phyloP scores from a whole-genome alignment of 2,888 invertebrate genomes.

The Leucophora obtusa region DNA sequence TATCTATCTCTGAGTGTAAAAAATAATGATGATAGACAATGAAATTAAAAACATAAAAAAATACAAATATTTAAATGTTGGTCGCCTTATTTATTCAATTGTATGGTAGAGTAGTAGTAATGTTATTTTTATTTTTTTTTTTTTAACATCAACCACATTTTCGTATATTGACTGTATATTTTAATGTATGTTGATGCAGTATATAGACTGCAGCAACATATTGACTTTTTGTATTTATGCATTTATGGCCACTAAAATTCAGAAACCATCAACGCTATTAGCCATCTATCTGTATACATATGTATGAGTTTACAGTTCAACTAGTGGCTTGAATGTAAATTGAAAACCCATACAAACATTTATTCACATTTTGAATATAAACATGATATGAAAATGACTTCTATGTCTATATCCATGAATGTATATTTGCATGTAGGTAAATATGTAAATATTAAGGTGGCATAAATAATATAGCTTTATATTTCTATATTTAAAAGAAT shows the following conservation, averaged over 20 bases:
- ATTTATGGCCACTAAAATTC: constrained; percentile 45
- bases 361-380: background rate
- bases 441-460: background rate
- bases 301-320: constrained; percentile 28
- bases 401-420: background rate
- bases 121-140: background rate
- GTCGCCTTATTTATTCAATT: background rate
- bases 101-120: background rate
- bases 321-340: constrained; percentile 43
- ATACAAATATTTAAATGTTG: background rate
- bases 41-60: background rate
- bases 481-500: too few relatives aligned
- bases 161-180: background rate
- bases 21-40: background rate
- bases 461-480: background rate
- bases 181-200: constrained; percentile 9
- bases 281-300: constrained; percentile 24
- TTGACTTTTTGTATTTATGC: constrained; percentile 54
- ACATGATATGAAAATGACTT: background rate
- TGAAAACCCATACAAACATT: constrained; percentile 18
- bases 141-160: background rate
- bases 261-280: constrained; percentile 46
- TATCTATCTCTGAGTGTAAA: background rate
- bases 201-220: constrained; percentile 28
- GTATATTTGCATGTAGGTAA: background rate